These are phyloP conservation scores for Brachyrhaphis roseni DNA, from an alignment of 2,797 vertebrate species.

Conservation along the genomic window DNA sequence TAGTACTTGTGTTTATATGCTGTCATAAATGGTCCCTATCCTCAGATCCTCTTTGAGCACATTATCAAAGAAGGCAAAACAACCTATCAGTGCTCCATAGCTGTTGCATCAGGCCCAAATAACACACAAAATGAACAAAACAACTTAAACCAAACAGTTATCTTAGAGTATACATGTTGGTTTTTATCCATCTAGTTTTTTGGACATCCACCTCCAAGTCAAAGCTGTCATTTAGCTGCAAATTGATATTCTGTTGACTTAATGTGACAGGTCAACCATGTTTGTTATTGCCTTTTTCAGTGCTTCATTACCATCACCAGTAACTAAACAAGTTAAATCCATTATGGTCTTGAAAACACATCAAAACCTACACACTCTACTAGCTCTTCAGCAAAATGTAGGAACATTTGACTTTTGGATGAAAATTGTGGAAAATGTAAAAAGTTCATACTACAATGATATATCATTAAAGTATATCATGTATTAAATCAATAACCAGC, in stretches of 20 bases:
- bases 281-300: background rate
- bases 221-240: background rate
- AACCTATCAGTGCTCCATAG: no score
- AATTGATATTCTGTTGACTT: background rate
- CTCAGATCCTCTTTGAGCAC: background rate
- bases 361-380: background rate
- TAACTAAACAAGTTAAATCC: background rate
- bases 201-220: background rate
- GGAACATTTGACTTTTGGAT: background rate
- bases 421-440: background rate
- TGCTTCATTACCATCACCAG: background rate
- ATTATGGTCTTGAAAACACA: background rate
- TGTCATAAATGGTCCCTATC: background rate
- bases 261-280: background rate
- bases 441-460: background rate
- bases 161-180: background rate
- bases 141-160: background rate
- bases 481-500: background rate
- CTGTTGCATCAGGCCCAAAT: background rate
- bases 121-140: background rate
- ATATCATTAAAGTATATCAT: background rate
- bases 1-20: constrained; percentile 3
- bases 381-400: background rate
- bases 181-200: background rate
- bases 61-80: background rate